Conservation (phyloP, 64 coral and sea anemone genomes). For the Montipora efflorescens region DNA sequence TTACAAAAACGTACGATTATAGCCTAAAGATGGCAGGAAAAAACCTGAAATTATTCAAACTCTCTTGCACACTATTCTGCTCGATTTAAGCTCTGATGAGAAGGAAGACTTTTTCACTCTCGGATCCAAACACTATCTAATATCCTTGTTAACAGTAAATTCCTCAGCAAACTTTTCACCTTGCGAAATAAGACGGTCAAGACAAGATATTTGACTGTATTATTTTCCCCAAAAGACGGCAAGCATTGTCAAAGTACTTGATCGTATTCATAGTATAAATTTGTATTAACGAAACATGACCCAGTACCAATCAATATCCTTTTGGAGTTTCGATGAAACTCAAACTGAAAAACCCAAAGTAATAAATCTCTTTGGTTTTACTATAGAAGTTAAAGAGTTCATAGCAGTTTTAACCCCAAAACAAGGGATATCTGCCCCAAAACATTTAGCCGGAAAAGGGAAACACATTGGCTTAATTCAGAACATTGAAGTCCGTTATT, state of each 20-base stretch:
- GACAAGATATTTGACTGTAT: neutral
- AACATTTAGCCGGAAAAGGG: neutral
- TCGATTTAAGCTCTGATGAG: too few relatives aligned
- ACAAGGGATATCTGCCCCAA: neutral
- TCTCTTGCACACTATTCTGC: too few relatives aligned
- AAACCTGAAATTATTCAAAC: neutral
- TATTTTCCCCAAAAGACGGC: neutral
- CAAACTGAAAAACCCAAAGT: neutral
- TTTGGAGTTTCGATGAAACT: neutral
- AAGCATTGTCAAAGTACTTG: neutral
- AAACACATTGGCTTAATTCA: neutral
- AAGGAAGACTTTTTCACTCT: too few relatives aligned
- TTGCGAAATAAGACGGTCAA: too few relatives aligned
- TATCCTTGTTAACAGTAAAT: too few relatives aligned
- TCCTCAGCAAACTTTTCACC: too few relatives aligned
- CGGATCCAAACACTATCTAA: too few relatives aligned
- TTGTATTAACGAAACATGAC: neutral
- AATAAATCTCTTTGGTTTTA: neutral
- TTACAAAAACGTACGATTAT: neutral
- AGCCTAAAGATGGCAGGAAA: neutral
- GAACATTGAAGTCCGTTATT: neutral
- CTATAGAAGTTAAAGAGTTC: neutral
- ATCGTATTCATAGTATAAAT: neutral
- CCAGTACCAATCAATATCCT: slow-evolving; percentile 17
- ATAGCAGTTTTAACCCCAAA: neutral